Percentiles rank a stretch among this genome's conserved stretches.
Evolutionary conservation across 2,797 vertebrate genomes (phyloP).

Genomic region (Sardinella longiceps): DNA sequence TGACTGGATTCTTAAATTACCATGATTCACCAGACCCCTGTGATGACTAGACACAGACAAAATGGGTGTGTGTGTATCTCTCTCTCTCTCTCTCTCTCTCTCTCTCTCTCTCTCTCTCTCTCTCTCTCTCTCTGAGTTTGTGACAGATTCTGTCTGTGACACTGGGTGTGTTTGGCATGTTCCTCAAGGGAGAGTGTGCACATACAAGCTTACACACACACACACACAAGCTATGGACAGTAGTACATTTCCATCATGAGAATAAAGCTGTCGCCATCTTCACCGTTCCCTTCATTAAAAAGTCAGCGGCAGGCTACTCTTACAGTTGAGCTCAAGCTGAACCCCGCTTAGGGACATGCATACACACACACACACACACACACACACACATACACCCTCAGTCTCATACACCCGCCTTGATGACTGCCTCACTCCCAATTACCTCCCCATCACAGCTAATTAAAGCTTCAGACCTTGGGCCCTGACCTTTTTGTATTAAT

Average conservation of each 20-base stretch:
- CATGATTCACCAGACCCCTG: not conserved
- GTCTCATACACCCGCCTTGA: not conserved
- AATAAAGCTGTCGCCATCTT: not conserved
- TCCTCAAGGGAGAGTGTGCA: not conserved
- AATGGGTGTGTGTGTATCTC: not conserved
- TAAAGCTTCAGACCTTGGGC: not conserved
- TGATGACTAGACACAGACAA: conserved; percentile 7
- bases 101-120: not conserved
- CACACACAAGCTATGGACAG: not conserved
- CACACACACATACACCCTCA: not conserved
- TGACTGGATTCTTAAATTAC: conserved; percentile 6
- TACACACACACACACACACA: conserved; percentile 1
- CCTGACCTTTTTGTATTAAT: not conserved
- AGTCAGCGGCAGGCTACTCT: conserved; percentile 9
- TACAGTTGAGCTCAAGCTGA: not conserved
- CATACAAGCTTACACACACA: not conserved
- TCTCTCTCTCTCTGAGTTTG: not conserved
- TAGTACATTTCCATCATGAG: conserved; percentile 3
- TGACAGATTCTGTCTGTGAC: not conserved
- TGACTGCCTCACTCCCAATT: not conserved
- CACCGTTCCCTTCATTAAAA: not conserved
- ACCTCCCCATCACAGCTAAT: not conserved
- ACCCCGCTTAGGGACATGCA: not conserved
- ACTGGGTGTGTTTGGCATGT: not conserved
- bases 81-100: not conserved